Base-by-base conservation (phyloP, 2,113 vertebrate species). In the Athene noctua region DNA sequence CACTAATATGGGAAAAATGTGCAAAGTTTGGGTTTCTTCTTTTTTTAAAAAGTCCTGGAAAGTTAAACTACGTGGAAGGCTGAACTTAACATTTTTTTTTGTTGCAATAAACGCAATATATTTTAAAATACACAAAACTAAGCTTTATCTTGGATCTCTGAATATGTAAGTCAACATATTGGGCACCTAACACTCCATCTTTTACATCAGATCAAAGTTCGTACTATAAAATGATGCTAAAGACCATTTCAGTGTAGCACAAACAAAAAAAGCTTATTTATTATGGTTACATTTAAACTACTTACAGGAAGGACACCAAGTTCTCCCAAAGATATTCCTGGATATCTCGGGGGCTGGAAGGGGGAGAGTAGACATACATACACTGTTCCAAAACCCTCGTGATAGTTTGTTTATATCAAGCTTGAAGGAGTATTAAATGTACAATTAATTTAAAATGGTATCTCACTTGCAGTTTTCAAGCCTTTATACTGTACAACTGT, bases 301-400 rank as follows among this genome's bases (percentile, higher is more conserved):
- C 3, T 38, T 59, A 55, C 34, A 83, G 51, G 67, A 93, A 90
- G 71, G 75, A 90, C 58, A 95, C 23, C 7, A 65, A 82, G 58
- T 83, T 88, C 67, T 94, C 63, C 62, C 55, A 44, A 27, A 88
- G 29, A 93, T 59, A 88, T 73, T 90, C 59, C 79, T 78, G 63
- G 57, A 7, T 88, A 90, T 58, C 42, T 77, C 0, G 0, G 15
- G 36, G 51, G 46, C 49, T 83, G 55, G 40, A 77, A 73, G 29
- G 32, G 49, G 20, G 6, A 63, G 26, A 91, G 71, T 1, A 80
- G 38, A 62, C n/a, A 93, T 74, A 40, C 51, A 82, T 73, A 46
- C 88, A 75, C 58, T 61, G 21, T 68, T 80, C 58, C 40, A 86
- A 92, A 92, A 90, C 54, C 32, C 27, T 77, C 83, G 25, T 38